A percentile compares a stretch with the other conserved stretches of the same genome.
Evolutionary conservation across 2,797 vertebrate species (phyloP).

Genomic region (Centropyge bicolor): DNA sequence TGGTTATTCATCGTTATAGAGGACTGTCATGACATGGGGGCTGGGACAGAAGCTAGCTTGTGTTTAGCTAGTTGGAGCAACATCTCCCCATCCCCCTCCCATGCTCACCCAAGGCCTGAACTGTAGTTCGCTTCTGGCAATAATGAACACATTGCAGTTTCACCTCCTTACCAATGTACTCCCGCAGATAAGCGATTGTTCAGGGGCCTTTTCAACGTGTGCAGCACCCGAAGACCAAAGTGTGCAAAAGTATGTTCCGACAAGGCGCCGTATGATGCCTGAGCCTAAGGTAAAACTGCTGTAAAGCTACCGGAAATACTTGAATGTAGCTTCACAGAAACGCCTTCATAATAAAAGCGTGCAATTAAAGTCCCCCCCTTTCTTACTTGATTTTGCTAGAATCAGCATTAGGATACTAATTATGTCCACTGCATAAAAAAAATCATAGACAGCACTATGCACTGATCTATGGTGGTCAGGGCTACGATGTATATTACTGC

Average conservation of each 20-base stretch:
- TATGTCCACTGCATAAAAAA: not conserved
- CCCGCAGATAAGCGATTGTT: not conserved
- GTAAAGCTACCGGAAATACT: conserved; percentile 45
- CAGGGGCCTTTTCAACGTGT: not conserved
- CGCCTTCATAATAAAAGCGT: conserved; percentile 53
- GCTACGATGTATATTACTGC: too few species aligned
- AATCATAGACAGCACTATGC: not conserved
- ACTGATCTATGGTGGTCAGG: not conserved
- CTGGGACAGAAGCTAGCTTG: conserved; percentile 31
- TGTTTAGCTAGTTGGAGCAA: conserved; percentile 50
- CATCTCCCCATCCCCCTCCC: conserved; percentile 50
- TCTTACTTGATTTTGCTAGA: too few species aligned
- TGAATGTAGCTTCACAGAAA: accelerated
- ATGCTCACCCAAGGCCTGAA: conserved; percentile 41
- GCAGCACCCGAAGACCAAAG: not conserved
- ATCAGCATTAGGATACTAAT: not conserved
- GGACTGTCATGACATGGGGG: not conserved
- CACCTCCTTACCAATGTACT: conserved; percentile 2
- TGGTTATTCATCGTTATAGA: not conserved
- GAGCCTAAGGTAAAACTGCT: conserved; percentile 3
- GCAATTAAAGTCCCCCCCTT: accelerated
- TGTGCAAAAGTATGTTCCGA: not conserved
- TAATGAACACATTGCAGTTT: not conserved
- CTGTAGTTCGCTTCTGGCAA: conserved; percentile 12
- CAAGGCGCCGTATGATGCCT: conserved; percentile 22